Conservation (phyloP, 2,113 vertebrate species). For the Pelusios castaneus region DNA sequence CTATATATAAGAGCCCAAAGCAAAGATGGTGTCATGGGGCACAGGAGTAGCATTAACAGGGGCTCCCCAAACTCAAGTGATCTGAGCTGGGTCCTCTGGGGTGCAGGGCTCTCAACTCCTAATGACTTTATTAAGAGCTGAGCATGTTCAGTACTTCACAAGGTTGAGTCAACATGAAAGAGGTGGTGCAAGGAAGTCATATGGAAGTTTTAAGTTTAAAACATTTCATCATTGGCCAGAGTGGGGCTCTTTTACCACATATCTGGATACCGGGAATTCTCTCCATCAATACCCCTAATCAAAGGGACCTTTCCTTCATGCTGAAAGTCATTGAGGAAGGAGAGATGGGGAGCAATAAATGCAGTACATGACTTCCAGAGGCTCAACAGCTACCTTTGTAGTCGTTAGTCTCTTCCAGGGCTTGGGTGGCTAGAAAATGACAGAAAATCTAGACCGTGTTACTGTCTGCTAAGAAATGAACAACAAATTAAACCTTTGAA, state of each 20-base stretch:
- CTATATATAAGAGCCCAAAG: neutral
- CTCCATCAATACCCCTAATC: neutral
- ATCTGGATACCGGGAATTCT: neutral
- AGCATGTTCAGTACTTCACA: neutral
- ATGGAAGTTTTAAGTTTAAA: neutral
- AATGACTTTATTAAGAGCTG: neutral
- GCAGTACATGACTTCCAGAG: neutral
- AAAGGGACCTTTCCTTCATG: neutral
- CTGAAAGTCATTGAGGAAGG: neutral
- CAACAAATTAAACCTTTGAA: neutral
- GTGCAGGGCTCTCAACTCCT: neutral
- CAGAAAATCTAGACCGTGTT: neutral
- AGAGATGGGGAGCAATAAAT: neutral
- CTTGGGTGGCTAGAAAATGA: rapidly evolving
- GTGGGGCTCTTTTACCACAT: neutral
- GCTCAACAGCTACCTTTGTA: neutral
- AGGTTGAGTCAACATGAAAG: neutral
- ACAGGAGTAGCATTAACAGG: neutral
- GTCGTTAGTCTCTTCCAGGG: neutral
- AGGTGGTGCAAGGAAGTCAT: neutral
- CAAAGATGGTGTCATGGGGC: neutral
- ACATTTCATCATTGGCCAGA: neutral
- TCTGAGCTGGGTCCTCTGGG: neutral
- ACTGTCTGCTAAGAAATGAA: neutral
- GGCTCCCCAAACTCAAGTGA: neutral